Evolutionary conservation across 2,113 vertebrate genomes (phyloP).

Genomic region (Zosterops borbonicus): DNA sequence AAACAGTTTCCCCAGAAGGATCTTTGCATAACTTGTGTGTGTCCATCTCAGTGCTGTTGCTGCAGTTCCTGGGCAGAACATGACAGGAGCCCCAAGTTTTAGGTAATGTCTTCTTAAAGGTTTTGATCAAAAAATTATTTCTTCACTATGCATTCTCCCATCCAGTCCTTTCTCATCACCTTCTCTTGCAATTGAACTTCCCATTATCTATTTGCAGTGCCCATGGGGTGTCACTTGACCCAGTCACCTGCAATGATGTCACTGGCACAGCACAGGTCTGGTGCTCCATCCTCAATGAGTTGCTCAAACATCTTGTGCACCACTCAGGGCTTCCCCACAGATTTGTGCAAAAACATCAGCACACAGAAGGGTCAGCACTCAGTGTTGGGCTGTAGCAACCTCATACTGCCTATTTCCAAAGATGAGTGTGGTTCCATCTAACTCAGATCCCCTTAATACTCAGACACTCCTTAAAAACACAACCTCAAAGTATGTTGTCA

Average conservation of each 20-base stretch:
- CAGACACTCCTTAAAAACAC: neutral
- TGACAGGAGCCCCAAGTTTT: neutral
- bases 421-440: fast-evolving
- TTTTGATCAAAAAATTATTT: neutral
- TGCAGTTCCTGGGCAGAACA: neutral
- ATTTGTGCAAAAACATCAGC: neutral
- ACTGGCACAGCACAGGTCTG: neutral
- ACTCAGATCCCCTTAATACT: neutral
- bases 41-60: neutral
- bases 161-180: neutral
- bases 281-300: neutral
- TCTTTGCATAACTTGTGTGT: neutral
- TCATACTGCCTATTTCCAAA: neutral
- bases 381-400: neutral
- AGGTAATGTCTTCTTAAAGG: neutral
- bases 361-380: neutral
- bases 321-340: neutral
- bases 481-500: neutral
- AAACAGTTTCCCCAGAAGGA: neutral
- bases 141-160: neutral
- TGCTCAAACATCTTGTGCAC: neutral
- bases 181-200: neutral
- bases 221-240: neutral
- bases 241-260: fast-evolving
- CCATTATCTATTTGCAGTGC: neutral